These are phyloP conservation scores for Rhinoraja longicauda DNA, from an alignment of 2,797 vertebrate species.

Conservation along the genomic window DNA sequence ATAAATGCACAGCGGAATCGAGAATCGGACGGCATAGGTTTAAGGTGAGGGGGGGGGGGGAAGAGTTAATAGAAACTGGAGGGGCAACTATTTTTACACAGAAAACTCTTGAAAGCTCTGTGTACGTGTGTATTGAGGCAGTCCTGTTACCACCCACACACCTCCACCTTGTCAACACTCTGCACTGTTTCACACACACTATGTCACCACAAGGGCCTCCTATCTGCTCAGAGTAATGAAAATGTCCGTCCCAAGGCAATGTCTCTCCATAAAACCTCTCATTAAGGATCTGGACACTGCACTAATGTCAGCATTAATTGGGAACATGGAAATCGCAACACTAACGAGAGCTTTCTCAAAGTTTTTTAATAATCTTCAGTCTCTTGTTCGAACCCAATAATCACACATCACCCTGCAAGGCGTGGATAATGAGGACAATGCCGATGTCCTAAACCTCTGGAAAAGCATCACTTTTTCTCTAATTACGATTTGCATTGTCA, in stretches of 20 bases:
- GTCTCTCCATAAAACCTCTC: background rate
- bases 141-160: background rate
- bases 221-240: background rate
- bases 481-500: background rate
- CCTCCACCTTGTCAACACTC: background rate
- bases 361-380: background rate
- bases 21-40: no score
- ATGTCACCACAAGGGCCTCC: background rate
- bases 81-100: no score
- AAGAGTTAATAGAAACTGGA: no score
- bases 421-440: background rate
- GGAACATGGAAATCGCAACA: background rate
- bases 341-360: background rate
- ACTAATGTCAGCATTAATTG: background rate
- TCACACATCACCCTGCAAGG: background rate
- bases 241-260: background rate
- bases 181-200: background rate
- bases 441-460: background rate
- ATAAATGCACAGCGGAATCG: no score
- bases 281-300: background rate
- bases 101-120: background rate
- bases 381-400: background rate
- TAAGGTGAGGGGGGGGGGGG: no score
- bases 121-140: background rate
- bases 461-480: background rate